phyloP scores from a whole-genome alignment of 2,797 vertebrate species.

The Hirundo rustica region DNA sequence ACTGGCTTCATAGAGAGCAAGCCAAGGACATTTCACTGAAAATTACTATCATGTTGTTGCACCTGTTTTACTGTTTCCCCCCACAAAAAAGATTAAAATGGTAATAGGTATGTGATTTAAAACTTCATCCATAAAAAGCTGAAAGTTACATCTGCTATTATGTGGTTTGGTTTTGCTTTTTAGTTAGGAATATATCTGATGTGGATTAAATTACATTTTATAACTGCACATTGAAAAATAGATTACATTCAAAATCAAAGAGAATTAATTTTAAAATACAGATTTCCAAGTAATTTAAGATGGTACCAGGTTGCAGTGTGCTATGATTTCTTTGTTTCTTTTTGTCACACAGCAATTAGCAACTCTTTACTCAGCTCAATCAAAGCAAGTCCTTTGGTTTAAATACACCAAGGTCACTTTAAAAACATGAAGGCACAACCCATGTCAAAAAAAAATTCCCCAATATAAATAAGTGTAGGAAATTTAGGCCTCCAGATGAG shows the following conservation, averaged over 20 bases:
- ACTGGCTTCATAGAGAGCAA: background rate
- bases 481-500: background rate
- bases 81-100: background rate
- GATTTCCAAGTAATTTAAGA: background rate
- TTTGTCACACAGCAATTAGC: background rate
- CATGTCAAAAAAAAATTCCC: background rate
- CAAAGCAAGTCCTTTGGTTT: background rate
- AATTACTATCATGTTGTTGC: background rate
- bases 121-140: background rate
- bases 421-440: background rate
- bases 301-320: background rate
- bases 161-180: background rate
- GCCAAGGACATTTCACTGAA: background rate
- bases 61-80: background rate
- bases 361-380: background rate
- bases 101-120: background rate
- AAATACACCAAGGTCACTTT: background rate
- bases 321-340: background rate
- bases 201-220: background rate
- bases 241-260: background rate
- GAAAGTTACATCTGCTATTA: background rate
- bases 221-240: background rate
- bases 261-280: background rate
- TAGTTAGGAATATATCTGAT: background rate
- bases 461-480: background rate